Percentiles rank a stretch among this genome's conserved stretches.
These are phyloP conservation scores for Conchocele bisecta DNA, from an alignment of 2,888 invertebrate genomes.

Conservation along the genomic window DNA sequence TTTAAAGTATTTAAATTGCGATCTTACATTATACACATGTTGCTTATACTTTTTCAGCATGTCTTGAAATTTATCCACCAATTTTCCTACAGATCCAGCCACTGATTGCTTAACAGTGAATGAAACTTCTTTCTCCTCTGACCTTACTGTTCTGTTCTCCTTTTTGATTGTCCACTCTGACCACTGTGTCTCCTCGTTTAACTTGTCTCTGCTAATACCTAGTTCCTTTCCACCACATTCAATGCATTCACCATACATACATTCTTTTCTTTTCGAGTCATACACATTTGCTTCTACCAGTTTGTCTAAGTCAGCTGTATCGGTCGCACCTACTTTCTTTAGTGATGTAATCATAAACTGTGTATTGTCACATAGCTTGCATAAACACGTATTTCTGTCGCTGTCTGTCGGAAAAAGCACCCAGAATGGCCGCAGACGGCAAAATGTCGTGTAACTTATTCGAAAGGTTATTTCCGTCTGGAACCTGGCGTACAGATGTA, in stretches of 20 bases:
- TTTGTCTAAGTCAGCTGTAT: too few relatives aligned
- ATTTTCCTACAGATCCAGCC: slow-evolving; percentile 8
- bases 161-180: slow-evolving; percentile 25
- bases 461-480: slow-evolving; percentile 1
- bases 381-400: slow-evolving; percentile 51
- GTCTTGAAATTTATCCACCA: slow-evolving; percentile 22
- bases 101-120: slow-evolving; percentile 29
- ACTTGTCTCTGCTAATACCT: too few relatives aligned
- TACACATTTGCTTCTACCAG: too few relatives aligned
- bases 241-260: too few relatives aligned
- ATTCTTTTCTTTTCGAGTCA: too few relatives aligned
- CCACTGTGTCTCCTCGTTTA: slow-evolving; percentile 29
- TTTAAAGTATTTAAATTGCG: slow-evolving; percentile 6
- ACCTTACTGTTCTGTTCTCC: slow-evolving; percentile 24
- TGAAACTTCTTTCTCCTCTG: slow-evolving; percentile 20
- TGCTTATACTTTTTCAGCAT: slow-evolving; percentile 14
- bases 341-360: slow-evolving; percentile 28
- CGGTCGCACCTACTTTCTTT: not conserved
- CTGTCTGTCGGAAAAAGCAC: slow-evolving; percentile 24
- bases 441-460: slow-evolving; percentile 31
- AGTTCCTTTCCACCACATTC: too few relatives aligned
- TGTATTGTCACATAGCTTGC: slow-evolving; percentile 41
- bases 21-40: not conserved
- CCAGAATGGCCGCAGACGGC: slow-evolving; percentile 50
- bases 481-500: slow-evolving; percentile 39